phyloP scores from a whole-genome alignment of 2,113 vertebrate genomes.

The Chaenocephalus aceratus region DNA sequence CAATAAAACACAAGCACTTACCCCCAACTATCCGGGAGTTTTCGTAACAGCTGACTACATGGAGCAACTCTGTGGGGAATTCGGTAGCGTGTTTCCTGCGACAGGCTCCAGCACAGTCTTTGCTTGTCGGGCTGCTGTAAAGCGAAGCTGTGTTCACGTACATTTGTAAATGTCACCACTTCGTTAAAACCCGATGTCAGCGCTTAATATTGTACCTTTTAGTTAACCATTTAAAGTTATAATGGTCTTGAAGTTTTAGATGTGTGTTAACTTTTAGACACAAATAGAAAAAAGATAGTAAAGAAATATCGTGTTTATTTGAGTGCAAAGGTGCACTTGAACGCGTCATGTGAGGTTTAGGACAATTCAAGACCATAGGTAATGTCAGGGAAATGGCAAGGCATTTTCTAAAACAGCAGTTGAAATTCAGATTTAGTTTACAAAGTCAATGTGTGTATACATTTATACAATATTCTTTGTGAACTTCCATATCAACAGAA shows the following conservation, averaged over 20 bases:
- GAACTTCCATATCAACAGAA: neutral
- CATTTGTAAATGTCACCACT: conserved; percentile 4
- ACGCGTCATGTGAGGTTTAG: conserved; percentile 12
- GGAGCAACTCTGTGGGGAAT: conserved; percentile 9
- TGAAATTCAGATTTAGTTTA: neutral
- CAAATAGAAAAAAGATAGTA: neutral
- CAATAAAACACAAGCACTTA: conserved; percentile 51
- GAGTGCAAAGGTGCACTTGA: neutral
- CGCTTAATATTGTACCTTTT: too few species aligned
- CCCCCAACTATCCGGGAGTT: conserved; percentile 30
- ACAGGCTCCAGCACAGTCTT: neutral
- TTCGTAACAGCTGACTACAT: conserved; percentile 30
- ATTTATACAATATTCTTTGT: neutral
- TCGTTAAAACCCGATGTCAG: neutral
- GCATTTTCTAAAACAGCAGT: neutral
- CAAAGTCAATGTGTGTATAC: neutral
- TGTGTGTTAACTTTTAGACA: neutral
- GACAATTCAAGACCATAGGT: neutral
- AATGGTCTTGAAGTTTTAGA: neutral
- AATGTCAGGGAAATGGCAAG: neutral
- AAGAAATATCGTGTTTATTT: neutral
- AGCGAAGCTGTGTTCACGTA: conserved; percentile 31
- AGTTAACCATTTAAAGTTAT: neutral
- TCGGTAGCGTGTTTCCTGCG: conserved; percentile 54
- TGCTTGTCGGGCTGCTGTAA: neutral